phyloP scores from a whole-genome alignment of 2,797 vertebrate genomes.

The Microctenopoma lineatum region DNA sequence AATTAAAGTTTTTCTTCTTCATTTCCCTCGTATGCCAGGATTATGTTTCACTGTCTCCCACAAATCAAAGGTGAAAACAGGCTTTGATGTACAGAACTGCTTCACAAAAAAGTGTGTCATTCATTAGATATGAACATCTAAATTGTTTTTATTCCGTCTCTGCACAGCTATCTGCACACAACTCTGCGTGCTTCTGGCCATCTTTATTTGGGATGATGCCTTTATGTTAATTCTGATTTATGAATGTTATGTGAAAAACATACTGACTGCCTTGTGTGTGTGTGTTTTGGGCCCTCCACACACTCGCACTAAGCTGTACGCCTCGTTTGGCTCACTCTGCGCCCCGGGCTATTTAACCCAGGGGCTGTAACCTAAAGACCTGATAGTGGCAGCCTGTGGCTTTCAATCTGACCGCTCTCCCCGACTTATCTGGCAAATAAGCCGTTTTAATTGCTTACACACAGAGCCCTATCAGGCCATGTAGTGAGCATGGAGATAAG shows the following conservation, averaged over 20 bases:
- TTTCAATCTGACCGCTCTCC: constrained; percentile 72
- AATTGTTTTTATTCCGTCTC: constrained; percentile 7
- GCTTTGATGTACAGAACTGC: constrained; percentile 37
- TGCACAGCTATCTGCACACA: background rate
- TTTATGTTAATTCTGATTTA: constrained; percentile 24
- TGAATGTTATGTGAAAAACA: constrained; percentile 26
- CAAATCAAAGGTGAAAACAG: constrained; percentile 24
- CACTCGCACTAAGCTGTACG: constrained; percentile 15
- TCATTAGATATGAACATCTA: constrained; percentile 13
- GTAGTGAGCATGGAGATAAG: constrained; percentile 78
- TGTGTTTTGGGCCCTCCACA: constrained; percentile 25
- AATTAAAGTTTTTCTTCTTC: background rate
- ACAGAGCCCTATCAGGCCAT: constrained; percentile 78
- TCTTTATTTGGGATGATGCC: constrained; percentile 17
- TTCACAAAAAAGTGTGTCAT: constrained; percentile 31
- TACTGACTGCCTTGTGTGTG: constrained; percentile 12
- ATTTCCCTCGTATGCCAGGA: background rate
- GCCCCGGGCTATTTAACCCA: constrained; percentile 65
- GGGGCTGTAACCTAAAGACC: constrained; percentile 75
- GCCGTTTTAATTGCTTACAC: constrained; percentile 81
- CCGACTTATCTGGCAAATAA: constrained; percentile 80
- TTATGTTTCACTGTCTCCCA: constrained; percentile 11
- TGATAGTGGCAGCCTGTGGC: constrained; percentile 75
- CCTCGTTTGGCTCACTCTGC: constrained; percentile 42
- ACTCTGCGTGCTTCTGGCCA: background rate